Percentiles rank a stretch among this genome's conserved stretches.
Evolutionary conservation across 2,113 vertebrate genomes (phyloP).

Genomic region (Urocynchramus pylzowi): DNA sequence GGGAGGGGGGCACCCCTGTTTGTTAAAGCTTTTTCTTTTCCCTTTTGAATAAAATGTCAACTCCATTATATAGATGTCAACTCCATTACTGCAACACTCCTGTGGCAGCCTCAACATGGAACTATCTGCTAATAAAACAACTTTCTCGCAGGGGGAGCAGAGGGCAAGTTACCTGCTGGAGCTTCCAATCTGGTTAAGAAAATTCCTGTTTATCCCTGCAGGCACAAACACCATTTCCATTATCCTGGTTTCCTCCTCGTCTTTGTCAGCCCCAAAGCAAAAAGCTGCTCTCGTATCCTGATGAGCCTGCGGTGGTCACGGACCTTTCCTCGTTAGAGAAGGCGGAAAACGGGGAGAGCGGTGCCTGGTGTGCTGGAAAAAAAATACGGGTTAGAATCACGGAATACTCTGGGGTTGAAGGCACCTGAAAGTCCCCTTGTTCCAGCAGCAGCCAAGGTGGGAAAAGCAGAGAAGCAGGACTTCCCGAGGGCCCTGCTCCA

Average conservation of each 20-base stretch:
- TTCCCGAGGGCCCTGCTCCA: background rate
- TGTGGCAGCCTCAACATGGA: constrained; percentile 5
- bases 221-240: background rate
- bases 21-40: constrained; percentile 32
- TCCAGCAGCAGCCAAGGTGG: background rate
- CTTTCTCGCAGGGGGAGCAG: background rate
- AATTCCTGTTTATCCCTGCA: background rate
- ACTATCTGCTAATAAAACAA: constrained; percentile 47
- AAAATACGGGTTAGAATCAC: accelerated
- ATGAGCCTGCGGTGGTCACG: accelerated
- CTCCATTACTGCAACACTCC: constrained; percentile 60
- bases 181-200: constrained; percentile 13
- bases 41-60: constrained; percentile 68
- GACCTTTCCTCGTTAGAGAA: background rate
- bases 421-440: background rate
- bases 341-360: accelerated
- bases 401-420: background rate
- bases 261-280: background rate
- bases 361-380: background rate
- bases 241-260: background rate
- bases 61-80: constrained; percentile 66
- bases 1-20: background rate
- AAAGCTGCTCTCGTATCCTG: background rate
- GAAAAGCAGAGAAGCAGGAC: background rate
- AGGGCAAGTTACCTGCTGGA: background rate